A percentile compares a stretch with the other conserved stretches of the same genome.
Evolutionary conservation across 2,888 invertebrate species (phyloP).

Genomic region (Cephus pulcher): DNA sequence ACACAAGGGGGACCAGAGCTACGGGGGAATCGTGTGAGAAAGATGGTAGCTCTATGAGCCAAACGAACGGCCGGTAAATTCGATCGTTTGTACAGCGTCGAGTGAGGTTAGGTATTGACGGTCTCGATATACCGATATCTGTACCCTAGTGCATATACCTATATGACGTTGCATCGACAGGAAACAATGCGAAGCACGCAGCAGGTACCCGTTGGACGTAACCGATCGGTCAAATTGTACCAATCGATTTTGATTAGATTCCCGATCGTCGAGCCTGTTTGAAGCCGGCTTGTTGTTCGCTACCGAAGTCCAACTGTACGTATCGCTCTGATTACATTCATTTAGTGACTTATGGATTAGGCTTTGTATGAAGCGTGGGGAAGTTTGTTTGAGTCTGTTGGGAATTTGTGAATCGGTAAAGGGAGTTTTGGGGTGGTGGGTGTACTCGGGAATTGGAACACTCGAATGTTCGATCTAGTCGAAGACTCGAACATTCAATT

Average conservation of each 20-base stretch:
- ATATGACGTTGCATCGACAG: neutral
- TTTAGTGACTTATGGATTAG: neutral
- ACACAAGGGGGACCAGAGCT: neutral
- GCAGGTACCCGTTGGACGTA: constrained; percentile 40
- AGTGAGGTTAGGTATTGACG: neutral
- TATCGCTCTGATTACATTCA: neutral
- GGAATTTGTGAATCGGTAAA: neutral
- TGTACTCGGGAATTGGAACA: neutral
- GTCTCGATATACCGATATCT: neutral
- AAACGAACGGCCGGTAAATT: neutral
- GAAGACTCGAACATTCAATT: constrained; percentile 27
- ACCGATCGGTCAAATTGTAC: constrained; percentile 47
- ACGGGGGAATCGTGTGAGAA: constrained; percentile 5
- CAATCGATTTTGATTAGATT: constrained; percentile 49
- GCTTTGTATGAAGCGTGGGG: neutral
- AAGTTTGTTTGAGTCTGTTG: neutral
- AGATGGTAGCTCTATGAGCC: neutral
- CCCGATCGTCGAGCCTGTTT: constrained; percentile 41
- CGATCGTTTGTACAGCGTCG: neutral
- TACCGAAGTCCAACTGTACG: neutral
- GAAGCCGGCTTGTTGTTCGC: neutral
- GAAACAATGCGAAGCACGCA: constrained; percentile 37
- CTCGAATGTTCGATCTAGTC: neutral
- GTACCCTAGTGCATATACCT: neutral
- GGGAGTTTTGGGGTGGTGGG: neutral